Evolutionary conservation across 2,113 vertebrate genomes (phyloP), one percentile per base, ranked within the genome.

Genomic region (Sprattus sprattus): DNA sequence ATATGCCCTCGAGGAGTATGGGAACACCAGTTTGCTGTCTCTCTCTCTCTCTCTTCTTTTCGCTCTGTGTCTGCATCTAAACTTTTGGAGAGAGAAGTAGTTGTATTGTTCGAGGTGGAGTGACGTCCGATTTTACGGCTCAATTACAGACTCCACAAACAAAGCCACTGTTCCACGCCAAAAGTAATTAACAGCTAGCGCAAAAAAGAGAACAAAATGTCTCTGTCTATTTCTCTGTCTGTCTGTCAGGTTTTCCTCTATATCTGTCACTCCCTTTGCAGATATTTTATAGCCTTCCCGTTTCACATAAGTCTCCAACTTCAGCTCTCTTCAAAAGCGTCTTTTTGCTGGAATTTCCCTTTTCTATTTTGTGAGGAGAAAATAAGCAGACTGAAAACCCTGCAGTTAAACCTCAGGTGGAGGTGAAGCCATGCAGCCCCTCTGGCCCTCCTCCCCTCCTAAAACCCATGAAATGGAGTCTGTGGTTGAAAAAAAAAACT

Each of bases 401-500:
- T 71, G 64, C 64, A 71, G 64, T 82, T 20, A 71, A 84, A 85
- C 11, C 83, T 81, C 86, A 92, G 92, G 89, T 91, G 82, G 87
- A 91, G 86, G 88, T 91, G 82, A 86, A 81, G 88, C 32, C 45
- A 5, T 45, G 11, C 71, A 64, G 60, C 81, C 50, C 6, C 60
- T 67, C 22, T 11, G 1, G 22, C 25, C 25, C 64, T 71, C 64
- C 28, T 32, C 25, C 25, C 82, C 84, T 83, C 9, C 45, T 83
- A 86, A 81, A 86, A 75, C 82, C 82, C 81, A 50, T 87, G 89
- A 90, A 89, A 87, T 4, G 28, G 83, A 86, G 89, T 82, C 45
- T 88, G 89, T 93, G 87, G 93, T 92, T 92, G 25, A 88, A 89
- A 88, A 86, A 2, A 39, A 89, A 86, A 89, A 90, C 84, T 91